Percentiles rank a stretch among this genome's conserved stretches.
These are phyloP conservation scores for Dione vanillae DNA, from an alignment of 2,888 invertebrate genomes.

Conservation along the genomic window DNA sequence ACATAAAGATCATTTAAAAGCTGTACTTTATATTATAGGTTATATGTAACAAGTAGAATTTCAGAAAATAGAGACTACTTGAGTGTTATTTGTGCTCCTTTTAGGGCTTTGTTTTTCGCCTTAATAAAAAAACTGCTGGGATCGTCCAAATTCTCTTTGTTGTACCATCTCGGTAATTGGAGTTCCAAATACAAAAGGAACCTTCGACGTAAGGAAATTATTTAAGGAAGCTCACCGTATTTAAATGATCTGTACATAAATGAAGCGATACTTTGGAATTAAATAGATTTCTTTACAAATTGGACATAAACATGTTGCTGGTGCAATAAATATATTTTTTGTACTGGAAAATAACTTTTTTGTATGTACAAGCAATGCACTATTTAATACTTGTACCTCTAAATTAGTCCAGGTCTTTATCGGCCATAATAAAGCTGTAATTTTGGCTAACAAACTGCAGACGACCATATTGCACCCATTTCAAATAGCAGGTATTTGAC, in stretches of 20 bases:
- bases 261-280: conserved; percentile 2
- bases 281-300: conserved; percentile 9
- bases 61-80: conserved; percentile 23
- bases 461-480: conserved; percentile 67
- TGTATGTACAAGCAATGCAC: background rate
- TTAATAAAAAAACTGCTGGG: conserved; percentile 44
- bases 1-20: background rate
- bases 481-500: conserved; percentile 78
- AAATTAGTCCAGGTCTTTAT: conserved; percentile 65
- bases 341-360: background rate
- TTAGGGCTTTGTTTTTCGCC: conserved; percentile 46
- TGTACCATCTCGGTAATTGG: conserved; percentile 56
- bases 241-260: conserved; percentile 12
- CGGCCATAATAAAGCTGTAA: conserved; percentile 66
- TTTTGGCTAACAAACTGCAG: conserved; percentile 67
- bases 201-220: conserved; percentile 37
- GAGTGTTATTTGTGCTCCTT: conserved; percentile 40
- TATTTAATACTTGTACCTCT: conserved; percentile 43
- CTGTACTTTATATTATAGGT: background rate
- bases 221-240: conserved; percentile 7
- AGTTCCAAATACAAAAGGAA: conserved; percentile 49
- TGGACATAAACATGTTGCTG: background rate
- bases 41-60: conserved; percentile 5
- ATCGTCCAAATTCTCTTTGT: conserved; percentile 51
- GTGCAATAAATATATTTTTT: background rate